These are phyloP conservation scores for Cygnus buccinator DNA, from an alignment of 2,113 vertebrate genomes.

Conservation along the genomic window DNA sequence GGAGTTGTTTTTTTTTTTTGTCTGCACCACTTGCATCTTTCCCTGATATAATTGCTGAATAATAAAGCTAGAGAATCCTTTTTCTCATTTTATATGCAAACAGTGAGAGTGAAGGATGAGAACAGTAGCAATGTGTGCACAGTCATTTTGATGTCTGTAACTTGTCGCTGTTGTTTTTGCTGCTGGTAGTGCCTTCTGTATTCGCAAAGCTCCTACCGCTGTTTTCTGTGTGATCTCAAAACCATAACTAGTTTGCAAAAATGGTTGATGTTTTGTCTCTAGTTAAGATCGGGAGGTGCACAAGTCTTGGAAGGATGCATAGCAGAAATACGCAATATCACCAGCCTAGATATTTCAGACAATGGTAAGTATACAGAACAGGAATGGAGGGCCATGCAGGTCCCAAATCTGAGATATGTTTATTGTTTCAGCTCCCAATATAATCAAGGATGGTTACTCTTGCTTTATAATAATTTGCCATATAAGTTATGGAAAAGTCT, in stretches of 20 bases:
- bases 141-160: slow-evolving; percentile 6
- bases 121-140: background rate
- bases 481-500: background rate
- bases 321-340: slow-evolving; percentile 96
- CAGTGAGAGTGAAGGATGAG: background rate
- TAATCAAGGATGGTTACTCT: background rate
- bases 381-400: background rate
- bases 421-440: background rate
- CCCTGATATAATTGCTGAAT: background rate
- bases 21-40: background rate
- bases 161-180: slow-evolving; percentile 25
- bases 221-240: slow-evolving; percentile 53
- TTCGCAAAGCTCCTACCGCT: slow-evolving; percentile 18
- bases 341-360: slow-evolving; percentile 95
- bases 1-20: background rate
- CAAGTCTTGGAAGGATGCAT: slow-evolving; percentile 97
- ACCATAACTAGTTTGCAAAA: slow-evolving; percentile 59
- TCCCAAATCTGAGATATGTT: background rate
- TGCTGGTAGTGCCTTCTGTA: background rate
- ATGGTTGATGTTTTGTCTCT: slow-evolving; percentile 63
- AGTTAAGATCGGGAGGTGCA: slow-evolving; percentile 95
- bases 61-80: background rate
- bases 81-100: background rate
- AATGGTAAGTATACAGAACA: slow-evolving; percentile 85
- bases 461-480: background rate